Conservation (phyloP, 1,140 invertebrate genomes). For the Chrysopa pallens region DNA sequence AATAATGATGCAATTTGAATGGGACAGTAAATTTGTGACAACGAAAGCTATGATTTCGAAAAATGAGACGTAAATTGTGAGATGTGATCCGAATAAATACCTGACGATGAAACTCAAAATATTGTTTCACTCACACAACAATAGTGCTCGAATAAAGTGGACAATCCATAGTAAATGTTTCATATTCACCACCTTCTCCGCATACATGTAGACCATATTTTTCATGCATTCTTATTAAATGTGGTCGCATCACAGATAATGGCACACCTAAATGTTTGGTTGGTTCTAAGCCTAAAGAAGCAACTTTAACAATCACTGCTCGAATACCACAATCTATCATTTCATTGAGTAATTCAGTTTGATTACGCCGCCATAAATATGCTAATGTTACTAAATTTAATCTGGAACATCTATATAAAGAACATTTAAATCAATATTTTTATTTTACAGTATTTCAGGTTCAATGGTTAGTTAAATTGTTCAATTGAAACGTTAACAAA, state of each 20-base stretch:
- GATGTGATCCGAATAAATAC: too few relatives aligned
- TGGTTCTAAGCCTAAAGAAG: conserved; percentile 75
- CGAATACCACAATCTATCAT: conserved; percentile 88
- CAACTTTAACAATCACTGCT: conserved; percentile 94
- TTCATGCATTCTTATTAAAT: conserved; percentile 73
- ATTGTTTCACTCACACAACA: conserved; percentile 54
- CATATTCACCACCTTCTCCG: conserved; percentile 98
- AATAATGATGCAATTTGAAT: too few relatives aligned
- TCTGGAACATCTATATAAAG: conserved; percentile 57
- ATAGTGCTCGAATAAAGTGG: conserved; percentile 84
- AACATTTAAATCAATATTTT: too few relatives aligned
- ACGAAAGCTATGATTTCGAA: too few relatives aligned
- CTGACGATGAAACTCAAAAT: too few relatives aligned
- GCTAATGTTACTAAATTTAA: conserved; percentile 75
- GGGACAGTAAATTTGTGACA: too few relatives aligned
- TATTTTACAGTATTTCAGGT: too few relatives aligned
- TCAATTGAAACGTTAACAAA: too few relatives aligned
- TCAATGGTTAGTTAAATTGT: too few relatives aligned
- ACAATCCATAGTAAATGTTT: conserved; percentile 94
- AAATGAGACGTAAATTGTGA: too few relatives aligned
- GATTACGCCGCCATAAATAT: conserved; percentile 88
- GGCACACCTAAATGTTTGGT: conserved; percentile 74
- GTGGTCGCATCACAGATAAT: conserved; percentile 65
- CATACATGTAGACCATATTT: conserved; percentile 95
- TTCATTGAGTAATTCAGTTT: conserved; percentile 85